Evolutionary conservation across 2,113 vertebrate species (phyloP).

Genomic region (Nycticebus coucang): DNA sequence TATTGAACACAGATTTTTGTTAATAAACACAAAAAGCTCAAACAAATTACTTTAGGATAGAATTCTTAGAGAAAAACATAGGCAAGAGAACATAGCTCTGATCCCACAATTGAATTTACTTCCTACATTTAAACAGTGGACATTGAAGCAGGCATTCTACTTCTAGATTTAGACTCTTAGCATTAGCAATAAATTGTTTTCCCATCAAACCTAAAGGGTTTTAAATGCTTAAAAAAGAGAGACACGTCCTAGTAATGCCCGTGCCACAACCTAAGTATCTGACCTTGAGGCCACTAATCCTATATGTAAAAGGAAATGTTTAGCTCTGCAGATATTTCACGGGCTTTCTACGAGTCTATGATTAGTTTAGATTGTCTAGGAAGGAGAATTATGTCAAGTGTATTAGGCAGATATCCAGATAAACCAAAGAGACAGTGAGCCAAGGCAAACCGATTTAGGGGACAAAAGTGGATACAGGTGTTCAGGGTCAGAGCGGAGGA

Average conservation of each 20-base stretch:
- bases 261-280: not conserved
- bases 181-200: not conserved
- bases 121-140: not conserved
- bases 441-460: fast-evolving
- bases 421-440: not conserved
- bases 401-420: not conserved
- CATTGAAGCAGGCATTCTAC: not conserved
- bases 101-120: not conserved
- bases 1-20: not conserved
- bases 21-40: not conserved
- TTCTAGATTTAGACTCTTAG: conserved; percentile 24
- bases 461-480: not conserved
- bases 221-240: not conserved
- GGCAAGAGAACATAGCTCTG: not conserved
- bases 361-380: not conserved
- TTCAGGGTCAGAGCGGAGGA: not conserved
- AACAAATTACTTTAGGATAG: not conserved
- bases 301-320: not conserved
- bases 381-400: not conserved
- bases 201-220: not conserved
- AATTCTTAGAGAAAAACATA: not conserved
- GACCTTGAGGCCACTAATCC: not conserved
- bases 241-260: not conserved
- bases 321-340: not conserved
- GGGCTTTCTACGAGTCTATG: not conserved